phyloP scores from a whole-genome alignment of 2,113 vertebrate species.

The Hymenochirus boettgeri region DNA sequence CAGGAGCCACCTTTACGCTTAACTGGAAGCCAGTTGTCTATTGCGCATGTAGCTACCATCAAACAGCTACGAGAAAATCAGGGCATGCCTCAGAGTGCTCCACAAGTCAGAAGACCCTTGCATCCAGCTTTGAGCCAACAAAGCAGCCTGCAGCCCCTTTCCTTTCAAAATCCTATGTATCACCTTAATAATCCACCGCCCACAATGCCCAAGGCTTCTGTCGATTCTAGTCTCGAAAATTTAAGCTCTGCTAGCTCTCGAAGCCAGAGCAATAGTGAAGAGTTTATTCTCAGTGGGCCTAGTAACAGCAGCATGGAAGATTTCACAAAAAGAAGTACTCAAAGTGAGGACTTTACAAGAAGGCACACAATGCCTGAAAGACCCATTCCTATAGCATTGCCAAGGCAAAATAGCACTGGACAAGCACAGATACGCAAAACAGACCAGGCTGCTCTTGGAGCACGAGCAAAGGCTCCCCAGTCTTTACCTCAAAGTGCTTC shows the following conservation, averaged over 20 bases:
- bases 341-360: slow-evolving; percentile 72
- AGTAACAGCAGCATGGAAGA: slow-evolving; percentile 86
- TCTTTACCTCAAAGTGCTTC: slow-evolving; percentile 73
- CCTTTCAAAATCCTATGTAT: slow-evolving; percentile 94
- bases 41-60: slow-evolving; percentile 65
- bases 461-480: slow-evolving; percentile 63
- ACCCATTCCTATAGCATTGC: slow-evolving; percentile 68
- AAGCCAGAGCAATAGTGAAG: slow-evolving; percentile 83
- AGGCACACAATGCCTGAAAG: slow-evolving; percentile 54
- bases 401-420: slow-evolving; percentile 78
- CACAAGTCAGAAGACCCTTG: slow-evolving; percentile 82
- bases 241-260: slow-evolving; percentile 84
- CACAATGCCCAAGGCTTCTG: slow-evolving; percentile 59
- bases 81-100: slow-evolving; percentile 80
- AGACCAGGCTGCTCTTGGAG: slow-evolving; percentile 72
- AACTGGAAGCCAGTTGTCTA: slow-evolving; percentile 78
- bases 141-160: slow-evolving; percentile 82
- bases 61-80: slow-evolving; percentile 70
- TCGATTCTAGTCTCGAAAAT: slow-evolving; percentile 89
- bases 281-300: slow-evolving; percentile 67
- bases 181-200: slow-evolving; percentile 77
- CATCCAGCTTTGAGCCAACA: slow-evolving; percentile 77
- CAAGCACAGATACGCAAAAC: slow-evolving; percentile 79
- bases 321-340: slow-evolving; percentile 67
- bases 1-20: slow-evolving; percentile 72